Conservation (phyloP, 2,113 vertebrate genomes). For the Neogobius melanostomus region DNA sequence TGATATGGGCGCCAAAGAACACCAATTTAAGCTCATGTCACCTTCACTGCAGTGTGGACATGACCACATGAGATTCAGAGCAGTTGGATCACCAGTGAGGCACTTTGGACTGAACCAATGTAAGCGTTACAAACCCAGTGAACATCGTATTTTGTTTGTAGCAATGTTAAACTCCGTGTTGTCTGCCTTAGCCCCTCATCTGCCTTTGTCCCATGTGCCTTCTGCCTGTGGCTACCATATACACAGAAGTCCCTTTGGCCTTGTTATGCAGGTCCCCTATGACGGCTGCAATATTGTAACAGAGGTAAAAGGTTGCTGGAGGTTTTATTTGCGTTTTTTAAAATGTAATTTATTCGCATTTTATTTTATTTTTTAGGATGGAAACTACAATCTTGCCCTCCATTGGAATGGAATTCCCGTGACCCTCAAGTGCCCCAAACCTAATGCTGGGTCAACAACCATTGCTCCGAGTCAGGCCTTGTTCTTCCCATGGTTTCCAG, state of each 20-base stretch:
- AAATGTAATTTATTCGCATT: neutral
- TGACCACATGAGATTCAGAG: conserved; percentile 54
- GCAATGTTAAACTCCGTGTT: neutral
- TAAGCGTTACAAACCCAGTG: neutral
- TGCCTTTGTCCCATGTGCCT: conserved; percentile 50
- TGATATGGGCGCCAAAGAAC: neutral
- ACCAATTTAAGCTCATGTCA: conserved; percentile 24
- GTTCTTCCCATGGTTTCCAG: neutral
- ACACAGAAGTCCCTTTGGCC: conserved; percentile 17
- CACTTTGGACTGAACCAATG: conserved; percentile 47
- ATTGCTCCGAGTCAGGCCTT: too few species aligned
- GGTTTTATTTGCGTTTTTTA: neutral
- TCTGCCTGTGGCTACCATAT: conserved; percentile 61
- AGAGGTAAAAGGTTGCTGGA: conserved; percentile 28
- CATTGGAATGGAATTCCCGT: conserved; percentile 53
- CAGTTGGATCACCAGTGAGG: conserved; percentile 19
- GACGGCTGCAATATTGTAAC: conserved; percentile 55
- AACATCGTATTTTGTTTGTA: neutral
- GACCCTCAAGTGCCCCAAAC: conserved; percentile 45
- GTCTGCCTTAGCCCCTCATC: neutral
- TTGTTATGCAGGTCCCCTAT: conserved; percentile 55
- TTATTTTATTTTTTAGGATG: conserved; percentile 28
- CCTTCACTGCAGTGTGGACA: conserved; percentile 39
- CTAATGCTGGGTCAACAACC: neutral
- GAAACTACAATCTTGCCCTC: conserved; percentile 47